A percentile compares a stretch with the other conserved stretches of the same genome.
These are phyloP conservation scores for Odontothrips loti DNA, from an alignment of 2,888 invertebrate species.

Conservation along the genomic window DNA sequence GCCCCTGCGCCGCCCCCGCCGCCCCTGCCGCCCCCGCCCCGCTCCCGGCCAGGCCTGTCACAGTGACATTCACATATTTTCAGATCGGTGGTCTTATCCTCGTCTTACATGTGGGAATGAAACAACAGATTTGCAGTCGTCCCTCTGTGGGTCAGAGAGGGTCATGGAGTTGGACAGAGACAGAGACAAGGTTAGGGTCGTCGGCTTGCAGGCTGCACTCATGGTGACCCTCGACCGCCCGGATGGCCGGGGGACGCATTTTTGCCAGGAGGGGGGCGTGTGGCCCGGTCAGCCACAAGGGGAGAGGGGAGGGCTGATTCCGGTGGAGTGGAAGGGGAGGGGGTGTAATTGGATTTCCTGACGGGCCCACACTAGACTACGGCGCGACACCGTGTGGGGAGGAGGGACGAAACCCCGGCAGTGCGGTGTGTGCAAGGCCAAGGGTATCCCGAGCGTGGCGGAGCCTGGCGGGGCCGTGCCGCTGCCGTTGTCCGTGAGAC, in stretches of 20 bases:
- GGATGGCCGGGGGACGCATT: too few species aligned
- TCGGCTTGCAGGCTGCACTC: too few species aligned
- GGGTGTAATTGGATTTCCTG: constrained; percentile 12
- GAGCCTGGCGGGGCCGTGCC: constrained; percentile 32
- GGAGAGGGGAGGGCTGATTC: constrained; percentile 22
- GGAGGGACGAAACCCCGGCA: constrained; percentile 34
- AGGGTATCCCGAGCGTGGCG: constrained; percentile 31
- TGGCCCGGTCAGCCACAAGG: background rate
- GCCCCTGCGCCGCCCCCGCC: constrained; percentile 34
- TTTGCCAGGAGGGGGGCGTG: too few species aligned
- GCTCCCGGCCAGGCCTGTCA: background rate
- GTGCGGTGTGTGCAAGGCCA: constrained; percentile 32
- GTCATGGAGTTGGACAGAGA: too few species aligned
- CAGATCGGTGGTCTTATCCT: background rate
- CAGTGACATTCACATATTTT: too few species aligned
- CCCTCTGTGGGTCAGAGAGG: too few species aligned
- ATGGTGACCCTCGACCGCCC: too few species aligned
- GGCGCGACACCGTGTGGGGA: constrained; percentile 29
- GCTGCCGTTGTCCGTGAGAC: background rate
- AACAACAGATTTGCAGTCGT: too few species aligned
- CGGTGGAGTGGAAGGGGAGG: constrained; percentile 34
- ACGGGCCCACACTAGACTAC: background rate
- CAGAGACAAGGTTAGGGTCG: too few species aligned
- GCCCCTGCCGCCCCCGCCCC: background rate
- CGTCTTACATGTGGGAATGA: too few species aligned